Percentiles rank a stretch among this genome's conserved stretches.
These are phyloP conservation scores for Mormyrops attenuatus DNA, from an alignment of 2,797 vertebrate species.

Conservation along the genomic window DNA sequence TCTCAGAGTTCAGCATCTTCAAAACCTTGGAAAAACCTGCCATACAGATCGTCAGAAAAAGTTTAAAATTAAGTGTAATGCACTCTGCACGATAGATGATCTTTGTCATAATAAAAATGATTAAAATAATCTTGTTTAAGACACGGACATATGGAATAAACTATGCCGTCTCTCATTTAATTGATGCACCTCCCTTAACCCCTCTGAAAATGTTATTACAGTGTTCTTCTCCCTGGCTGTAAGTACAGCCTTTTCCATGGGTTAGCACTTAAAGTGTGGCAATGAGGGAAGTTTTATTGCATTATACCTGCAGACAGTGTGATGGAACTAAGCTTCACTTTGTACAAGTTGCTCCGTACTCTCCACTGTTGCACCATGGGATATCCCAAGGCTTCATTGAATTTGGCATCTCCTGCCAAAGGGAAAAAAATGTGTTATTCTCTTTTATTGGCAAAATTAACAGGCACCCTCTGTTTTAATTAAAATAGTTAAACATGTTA, in stretches of 20 bases:
- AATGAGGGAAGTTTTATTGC: not conserved
- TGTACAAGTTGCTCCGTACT: conserved; percentile 93
- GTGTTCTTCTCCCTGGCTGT: not conserved
- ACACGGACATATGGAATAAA: not conserved
- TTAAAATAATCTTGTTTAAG: not conserved
- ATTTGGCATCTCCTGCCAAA: conserved; percentile 77
- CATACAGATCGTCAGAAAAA: not conserved
- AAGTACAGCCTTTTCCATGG: not conserved
- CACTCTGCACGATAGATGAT: not conserved
- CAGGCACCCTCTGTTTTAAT: not conserved
- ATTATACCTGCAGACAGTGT: conserved; percentile 84
- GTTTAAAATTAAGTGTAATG: not conserved
- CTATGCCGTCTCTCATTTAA: not conserved
- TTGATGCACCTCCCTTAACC: not conserved
- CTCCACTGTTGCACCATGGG: conserved; percentile 97
- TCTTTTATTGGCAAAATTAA: not conserved
- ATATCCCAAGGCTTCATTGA: conserved; percentile 90
- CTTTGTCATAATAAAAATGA: not conserved
- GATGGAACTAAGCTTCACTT: conserved; percentile 92
- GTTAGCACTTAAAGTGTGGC: not conserved
- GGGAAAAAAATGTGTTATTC: not conserved
- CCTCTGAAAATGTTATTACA: not conserved
- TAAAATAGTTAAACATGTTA: not conserved
- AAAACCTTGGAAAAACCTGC: conserved; percentile 87
- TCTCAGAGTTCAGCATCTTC: conserved; percentile 85